phyloP scores from a whole-genome alignment of 2,113 vertebrate species.

The Nicator chloris region DNA sequence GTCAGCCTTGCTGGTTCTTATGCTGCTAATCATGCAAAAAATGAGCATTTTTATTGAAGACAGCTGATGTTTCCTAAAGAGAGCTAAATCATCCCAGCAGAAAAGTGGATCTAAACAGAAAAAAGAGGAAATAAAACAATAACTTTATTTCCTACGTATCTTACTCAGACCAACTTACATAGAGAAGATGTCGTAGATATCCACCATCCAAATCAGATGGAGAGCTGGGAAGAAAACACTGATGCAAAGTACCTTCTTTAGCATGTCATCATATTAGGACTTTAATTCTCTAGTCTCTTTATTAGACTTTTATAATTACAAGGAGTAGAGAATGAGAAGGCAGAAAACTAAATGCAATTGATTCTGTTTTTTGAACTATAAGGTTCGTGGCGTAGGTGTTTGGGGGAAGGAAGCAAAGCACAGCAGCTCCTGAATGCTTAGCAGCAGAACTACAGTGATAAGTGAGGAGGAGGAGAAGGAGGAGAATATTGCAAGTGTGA shows the following conservation, averaged over 20 bases:
- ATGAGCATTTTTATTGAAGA: not conserved
- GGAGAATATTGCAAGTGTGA: not conserved
- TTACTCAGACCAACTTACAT: not conserved
- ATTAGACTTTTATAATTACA: constrained; percentile 24
- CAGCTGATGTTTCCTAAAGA: not conserved
- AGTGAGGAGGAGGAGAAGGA: not conserved
- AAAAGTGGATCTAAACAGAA: not conserved
- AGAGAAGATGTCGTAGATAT: not conserved
- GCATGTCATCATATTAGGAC: not conserved
- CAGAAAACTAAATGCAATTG: constrained; percentile 3
- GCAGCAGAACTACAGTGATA: not conserved
- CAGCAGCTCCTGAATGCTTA: not conserved
- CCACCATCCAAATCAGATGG: not conserved
- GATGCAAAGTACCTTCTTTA: constrained; percentile 29
- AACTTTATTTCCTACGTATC: not conserved
- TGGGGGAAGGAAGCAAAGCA: not conserved
- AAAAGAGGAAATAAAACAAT: not conserved
- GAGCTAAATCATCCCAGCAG: not conserved
- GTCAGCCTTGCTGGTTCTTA: not conserved
- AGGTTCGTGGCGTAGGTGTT: not conserved
- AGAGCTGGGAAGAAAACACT: constrained; percentile 4
- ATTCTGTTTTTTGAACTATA: not conserved
- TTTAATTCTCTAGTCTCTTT: constrained; percentile 16
- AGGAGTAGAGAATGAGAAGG: not conserved
- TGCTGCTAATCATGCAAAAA: not conserved